phyloP scores from a whole-genome alignment of 2,797 vertebrate genomes.

The Knipowitschia caucasica region DNA sequence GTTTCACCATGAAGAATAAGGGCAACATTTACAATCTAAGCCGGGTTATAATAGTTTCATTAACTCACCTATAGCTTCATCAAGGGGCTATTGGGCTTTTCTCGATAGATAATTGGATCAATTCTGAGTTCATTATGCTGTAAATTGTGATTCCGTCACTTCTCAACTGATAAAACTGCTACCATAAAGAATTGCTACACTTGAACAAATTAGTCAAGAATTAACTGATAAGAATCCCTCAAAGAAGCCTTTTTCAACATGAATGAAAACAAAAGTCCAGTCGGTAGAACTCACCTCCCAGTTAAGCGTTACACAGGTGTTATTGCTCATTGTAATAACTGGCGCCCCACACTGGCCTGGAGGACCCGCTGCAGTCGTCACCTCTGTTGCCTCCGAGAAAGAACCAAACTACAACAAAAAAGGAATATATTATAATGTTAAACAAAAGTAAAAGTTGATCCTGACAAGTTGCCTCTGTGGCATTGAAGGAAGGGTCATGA shows the following conservation, averaged over 20 bases:
- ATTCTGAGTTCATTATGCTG: no score
- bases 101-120: no score
- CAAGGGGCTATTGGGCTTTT: no score
- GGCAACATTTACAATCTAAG: no score
- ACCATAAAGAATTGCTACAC: not conserved
- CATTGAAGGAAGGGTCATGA: no score
- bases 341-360: slow-evolving; percentile 89
- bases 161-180: not conserved
- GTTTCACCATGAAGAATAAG: no score
- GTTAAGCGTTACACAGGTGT: slow-evolving; percentile 81
- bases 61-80: no score
- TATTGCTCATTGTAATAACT: slow-evolving; percentile 79
- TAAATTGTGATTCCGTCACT: no score
- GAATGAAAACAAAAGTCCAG: not conserved
- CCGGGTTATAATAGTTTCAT: no score
- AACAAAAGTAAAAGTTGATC: not conserved
- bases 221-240: not conserved
- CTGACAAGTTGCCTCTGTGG: not conserved
- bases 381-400: slow-evolving; percentile 82
- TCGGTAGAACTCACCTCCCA: slow-evolving; percentile 91
- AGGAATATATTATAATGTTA: not conserved
- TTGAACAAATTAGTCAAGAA: not conserved
- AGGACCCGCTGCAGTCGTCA: slow-evolving; percentile 90
- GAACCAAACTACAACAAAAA: slow-evolving; percentile 79
- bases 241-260: not conserved